Base-by-base conservation (phyloP, 2,113 vertebrate genomes). In the Xiphophorus maculatus region DNA sequence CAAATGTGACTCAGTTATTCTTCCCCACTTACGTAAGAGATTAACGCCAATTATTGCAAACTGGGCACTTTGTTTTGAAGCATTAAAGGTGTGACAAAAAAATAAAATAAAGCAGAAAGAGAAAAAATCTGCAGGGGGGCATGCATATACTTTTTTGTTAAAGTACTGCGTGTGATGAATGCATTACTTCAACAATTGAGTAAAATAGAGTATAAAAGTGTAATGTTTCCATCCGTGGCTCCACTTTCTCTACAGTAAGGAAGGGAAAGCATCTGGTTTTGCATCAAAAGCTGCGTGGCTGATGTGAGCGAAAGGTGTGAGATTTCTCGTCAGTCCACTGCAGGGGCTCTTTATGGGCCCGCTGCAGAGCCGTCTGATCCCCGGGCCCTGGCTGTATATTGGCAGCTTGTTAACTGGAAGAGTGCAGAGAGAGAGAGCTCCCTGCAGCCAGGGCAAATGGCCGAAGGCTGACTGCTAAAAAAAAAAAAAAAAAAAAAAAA, bases 201-300 rank as follows among this genome's bases (percentile, higher is more conserved):
- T 19, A 19, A 42, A 27, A n/a, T 64, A 72, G 1, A 29, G 0
- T 35, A 72, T 28, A 76, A 54, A 17, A 61, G 35, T 60, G 28
- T 71, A 65, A 80, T 68, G 76, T 76, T 70, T 80, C 64, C 71
- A 40, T 68, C 74, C 63, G 22, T 4, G 25, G 35, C 63, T 71
- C 79, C 75, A 67, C 82, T 88, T 70, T 77, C 88, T 84, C 80
- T 62, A n/a, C 86, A 72, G 84, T n/a, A n/a, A 58, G 51, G 11
- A n/a, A 58, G 8, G n/a, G 8, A n/a, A n/a, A 25, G 7, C 10
- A 9, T 78, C 79, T 82, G 73, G 87, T 90, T 82, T 87, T 91
- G 93, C 95, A 94, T 95, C 95, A 95, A 95, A 95, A 94, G 40
- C 88, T 93, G 93, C 92, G 91, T 93, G 89, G 94, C 89, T 95